Evolutionary conservation across 2,113 vertebrate species (phyloP), one percentile per base, ranked within the genome.

Genomic region (Saccopteryx bilineata): DNA sequence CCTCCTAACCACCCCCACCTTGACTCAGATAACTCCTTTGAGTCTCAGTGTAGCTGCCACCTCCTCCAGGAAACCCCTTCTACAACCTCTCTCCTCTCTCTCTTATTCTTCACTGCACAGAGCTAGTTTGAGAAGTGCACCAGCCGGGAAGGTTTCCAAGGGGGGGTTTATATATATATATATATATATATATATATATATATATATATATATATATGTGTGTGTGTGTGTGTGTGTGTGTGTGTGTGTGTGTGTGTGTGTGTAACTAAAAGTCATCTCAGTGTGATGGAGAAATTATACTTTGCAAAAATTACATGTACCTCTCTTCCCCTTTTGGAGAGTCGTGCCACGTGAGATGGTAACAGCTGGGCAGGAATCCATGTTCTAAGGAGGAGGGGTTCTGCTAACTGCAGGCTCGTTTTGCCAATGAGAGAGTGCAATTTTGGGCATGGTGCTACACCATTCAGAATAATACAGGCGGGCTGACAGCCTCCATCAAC

Each of bases 31-130:
- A 28, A 72, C n/a, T 21, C 31, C 71, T 65, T 58, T 58, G 31
- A 39, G 24, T 48, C 23, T 71, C 69, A 21, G 50, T 39, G 58
- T 31, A 48, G 58, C 31, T 33, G 65, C 69, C 14, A 7, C 28
- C 31, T 91, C 71, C 48, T 87, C 71, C 66, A 65, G 54, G 80
- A 87, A 82, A 33, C n/a, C 19, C 50, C 31, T 81, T 61, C 61
- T 69, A 7, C 15, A n/a, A 71, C 14, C 11, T 11, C 56, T 56
- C 4, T n/a, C 28, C 58, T 31, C 83, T 50, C n/a, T 63, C 23
- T 39, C 24, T 4, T 33, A 23, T 4, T 21, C 1, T 2, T 56
- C 12, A 74, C n/a, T 33, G 5, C 28, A 33, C 2, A 23, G 87
- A 31, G 72, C 19, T 61, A n/a, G 13, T 48, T 50, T 61, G 61